Evolutionary conservation across 2,797 vertebrate species (phyloP).

Genomic region (Urophycis tenuis): DNA sequence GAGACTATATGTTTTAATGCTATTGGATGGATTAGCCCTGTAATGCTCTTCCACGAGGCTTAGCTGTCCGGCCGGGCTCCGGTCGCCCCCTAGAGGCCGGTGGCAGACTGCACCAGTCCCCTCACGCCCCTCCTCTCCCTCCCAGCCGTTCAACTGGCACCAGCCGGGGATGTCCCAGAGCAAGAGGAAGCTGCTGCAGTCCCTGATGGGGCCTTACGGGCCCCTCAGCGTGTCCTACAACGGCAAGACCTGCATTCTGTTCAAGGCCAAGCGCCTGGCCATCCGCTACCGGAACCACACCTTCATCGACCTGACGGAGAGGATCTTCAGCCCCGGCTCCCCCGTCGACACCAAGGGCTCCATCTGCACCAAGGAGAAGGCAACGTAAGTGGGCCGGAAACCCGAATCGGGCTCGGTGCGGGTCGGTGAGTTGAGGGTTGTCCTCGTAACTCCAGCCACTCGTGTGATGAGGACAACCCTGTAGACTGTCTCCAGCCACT

Average conservation of each 20-base stretch:
- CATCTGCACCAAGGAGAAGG: conserved; percentile 84
- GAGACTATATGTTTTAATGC: conserved; percentile 25
- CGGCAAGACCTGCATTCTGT: conserved; percentile 88
- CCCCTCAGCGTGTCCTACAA: conserved; percentile 80
- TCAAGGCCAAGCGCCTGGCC: conserved; percentile 86
- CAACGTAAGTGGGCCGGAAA: conserved; percentile 74
- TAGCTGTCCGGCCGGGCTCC: conserved; percentile 27
- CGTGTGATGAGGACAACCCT: no score
- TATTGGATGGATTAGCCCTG: conserved; percentile 34
- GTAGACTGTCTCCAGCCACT: no score
- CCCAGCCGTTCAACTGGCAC: conserved; percentile 73
- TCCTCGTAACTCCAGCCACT: no score
- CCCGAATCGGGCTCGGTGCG: no score
- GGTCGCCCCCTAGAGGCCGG: conserved; percentile 35
- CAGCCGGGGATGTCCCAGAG: conserved; percentile 66
- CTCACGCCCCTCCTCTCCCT: background rate
- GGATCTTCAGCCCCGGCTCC: conserved; percentile 72
- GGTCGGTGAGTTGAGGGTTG: no score
- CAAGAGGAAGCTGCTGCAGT: conserved; percentile 72
- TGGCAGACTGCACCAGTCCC: conserved; percentile 20
- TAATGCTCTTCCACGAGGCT: conserved; percentile 35
- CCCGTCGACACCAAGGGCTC: conserved; percentile 82
- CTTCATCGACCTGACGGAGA: conserved; percentile 84
- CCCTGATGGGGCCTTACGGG: conserved; percentile 68
- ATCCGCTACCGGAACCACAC: conserved; percentile 87